Evolutionary conservation across 2,113 vertebrate genomes (phyloP).

Genomic region (Albula goreensis): DNA sequence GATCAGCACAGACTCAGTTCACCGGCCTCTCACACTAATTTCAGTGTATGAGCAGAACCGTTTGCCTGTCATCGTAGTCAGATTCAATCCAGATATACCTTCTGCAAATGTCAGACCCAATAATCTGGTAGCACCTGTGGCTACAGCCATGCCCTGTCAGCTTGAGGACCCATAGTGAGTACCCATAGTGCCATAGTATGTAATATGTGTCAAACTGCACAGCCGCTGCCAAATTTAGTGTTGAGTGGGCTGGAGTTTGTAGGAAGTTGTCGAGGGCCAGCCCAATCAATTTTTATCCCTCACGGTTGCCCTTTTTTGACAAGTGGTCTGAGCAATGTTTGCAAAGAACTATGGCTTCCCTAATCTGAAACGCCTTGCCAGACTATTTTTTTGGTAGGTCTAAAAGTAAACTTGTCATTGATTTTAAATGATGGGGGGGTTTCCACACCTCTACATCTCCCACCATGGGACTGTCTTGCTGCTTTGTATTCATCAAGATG

Average conservation of each 20-base stretch:
- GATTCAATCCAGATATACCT: no score
- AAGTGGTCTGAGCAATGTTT: not conserved
- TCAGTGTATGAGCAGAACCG: no score
- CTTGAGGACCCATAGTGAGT: not conserved
- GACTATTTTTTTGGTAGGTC: not conserved
- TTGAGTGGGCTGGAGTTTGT: not conserved
- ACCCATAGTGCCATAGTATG: not conserved
- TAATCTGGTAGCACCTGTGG: not conserved
- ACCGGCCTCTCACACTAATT: not conserved
- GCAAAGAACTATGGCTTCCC: not conserved
- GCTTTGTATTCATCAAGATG: not conserved
- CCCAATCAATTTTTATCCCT: not conserved
- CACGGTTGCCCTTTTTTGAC: not conserved
- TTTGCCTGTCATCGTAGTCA: no score
- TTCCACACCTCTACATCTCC: not conserved
- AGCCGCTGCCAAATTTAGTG: not conserved
- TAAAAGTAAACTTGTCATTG: no score
- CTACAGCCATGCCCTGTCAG: not conserved
- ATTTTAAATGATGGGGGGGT: not conserved
- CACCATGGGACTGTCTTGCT: not conserved
- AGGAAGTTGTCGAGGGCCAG: not conserved
- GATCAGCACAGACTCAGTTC: not conserved
- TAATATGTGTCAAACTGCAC: not conserved
- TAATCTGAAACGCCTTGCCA: not conserved
- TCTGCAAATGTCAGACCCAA: no score